phyloP scores from a whole-genome alignment of 2,797 vertebrate genomes.

The Synaphobranchus kaupii region DNA sequence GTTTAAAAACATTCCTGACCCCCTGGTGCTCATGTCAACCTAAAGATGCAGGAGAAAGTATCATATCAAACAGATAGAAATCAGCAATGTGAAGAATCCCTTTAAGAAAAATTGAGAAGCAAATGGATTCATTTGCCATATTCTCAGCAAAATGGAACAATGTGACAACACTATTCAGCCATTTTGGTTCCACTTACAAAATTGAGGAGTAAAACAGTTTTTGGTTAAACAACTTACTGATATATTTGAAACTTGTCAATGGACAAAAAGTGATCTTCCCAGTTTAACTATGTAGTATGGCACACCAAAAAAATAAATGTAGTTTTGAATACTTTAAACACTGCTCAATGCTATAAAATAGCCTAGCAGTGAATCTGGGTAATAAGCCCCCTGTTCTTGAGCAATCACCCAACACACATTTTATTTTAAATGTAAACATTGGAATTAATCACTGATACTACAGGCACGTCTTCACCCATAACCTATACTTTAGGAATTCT shows the following conservation, averaged over 20 bases:
- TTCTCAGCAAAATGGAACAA: not conserved
- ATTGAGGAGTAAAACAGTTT: not conserved
- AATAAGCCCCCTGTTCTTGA: not conserved
- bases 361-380: not conserved
- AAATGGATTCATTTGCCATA: constrained; percentile 1
- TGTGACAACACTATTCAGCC: not conserved
- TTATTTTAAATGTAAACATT: not conserved
- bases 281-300: not conserved
- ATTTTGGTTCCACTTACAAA: constrained; percentile 16
- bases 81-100: constrained; percentile 19
- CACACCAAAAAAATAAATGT: not conserved
- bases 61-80: not conserved
- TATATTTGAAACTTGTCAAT: constrained; percentile 25
- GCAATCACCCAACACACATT: not conserved
- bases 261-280: not conserved
- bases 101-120: constrained; percentile 8
- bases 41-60: not conserved
- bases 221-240: not conserved
- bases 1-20: constrained; percentile 22
- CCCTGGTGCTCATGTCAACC: not conserved
- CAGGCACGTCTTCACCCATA: not conserved
- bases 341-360: not conserved
- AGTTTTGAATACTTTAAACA: not conserved
- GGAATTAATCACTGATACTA: not conserved
- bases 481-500: not conserved